A percentile compares a stretch with the other conserved stretches of the same genome.
These are phyloP conservation scores for Arrhamphus sclerolepis DNA, from an alignment of 2,797 vertebrate species.

Conservation along the genomic window DNA sequence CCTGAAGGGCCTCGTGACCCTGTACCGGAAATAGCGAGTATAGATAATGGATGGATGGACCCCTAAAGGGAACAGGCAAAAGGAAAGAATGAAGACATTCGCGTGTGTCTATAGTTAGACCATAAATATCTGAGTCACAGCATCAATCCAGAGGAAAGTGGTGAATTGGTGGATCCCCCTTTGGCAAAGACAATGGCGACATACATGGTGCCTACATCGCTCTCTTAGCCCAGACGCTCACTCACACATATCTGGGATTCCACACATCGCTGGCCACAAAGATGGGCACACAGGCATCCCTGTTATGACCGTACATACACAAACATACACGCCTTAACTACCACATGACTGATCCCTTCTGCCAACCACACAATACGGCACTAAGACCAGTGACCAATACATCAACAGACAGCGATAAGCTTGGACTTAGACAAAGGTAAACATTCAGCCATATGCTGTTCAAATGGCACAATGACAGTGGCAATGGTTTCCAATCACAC, in stretches of 20 bases:
- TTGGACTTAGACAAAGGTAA: constrained; percentile 62
- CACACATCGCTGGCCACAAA: constrained; percentile 67
- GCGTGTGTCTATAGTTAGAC: too few relatives aligned
- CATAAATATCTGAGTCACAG: too few relatives aligned
- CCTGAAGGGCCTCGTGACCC: too few relatives aligned
- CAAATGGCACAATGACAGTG: constrained; percentile 17
- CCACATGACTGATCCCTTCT: constrained; percentile 60
- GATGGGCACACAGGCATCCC: constrained; percentile 64
- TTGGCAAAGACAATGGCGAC: constrained; percentile 54
- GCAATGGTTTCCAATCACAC: too few relatives aligned
- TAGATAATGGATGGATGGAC: too few relatives aligned
- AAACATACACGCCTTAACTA: constrained; percentile 50
- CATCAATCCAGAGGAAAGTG: constrained; percentile 2
- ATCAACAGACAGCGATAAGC: constrained; percentile 56
- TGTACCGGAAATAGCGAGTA: too few relatives aligned
- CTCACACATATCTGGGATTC: constrained; percentile 81
- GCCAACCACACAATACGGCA: constrained; percentile 51
- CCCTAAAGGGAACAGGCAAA: too few relatives aligned
- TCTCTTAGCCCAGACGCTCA: constrained; percentile 61
- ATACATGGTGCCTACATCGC: constrained; percentile 42
- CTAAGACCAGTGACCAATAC: constrained; percentile 61
- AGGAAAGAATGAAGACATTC: too few relatives aligned
- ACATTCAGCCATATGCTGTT: constrained; percentile 39
- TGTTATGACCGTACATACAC: constrained; percentile 60
- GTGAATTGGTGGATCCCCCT: constrained; percentile 16